Evolutionary conservation across 2,113 vertebrate species (phyloP), one percentile per base, ranked within the genome.

Genomic region (Piprites chloris): DNA sequence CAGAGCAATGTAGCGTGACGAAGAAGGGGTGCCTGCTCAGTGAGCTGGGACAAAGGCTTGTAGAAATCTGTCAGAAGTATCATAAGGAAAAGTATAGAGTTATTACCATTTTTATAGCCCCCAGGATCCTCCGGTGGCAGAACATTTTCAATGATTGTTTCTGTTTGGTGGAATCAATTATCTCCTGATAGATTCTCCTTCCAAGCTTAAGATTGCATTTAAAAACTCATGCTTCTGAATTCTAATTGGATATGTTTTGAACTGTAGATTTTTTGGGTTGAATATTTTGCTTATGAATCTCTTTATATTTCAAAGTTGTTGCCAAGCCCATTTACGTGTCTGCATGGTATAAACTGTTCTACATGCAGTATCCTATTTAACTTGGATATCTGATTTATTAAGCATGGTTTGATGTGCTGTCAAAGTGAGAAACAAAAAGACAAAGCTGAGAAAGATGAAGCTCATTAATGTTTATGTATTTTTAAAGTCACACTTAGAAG

Each of bases 111-210:
- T 97, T 96, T 93, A 97, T 90, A 96, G 93, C 87, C 81, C 66
- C 44, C 68, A 93, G 91, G 90, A 96, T 96, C 78, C 95, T 97
- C 93, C 2, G 8, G 91, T 94, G 76, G 94, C 95, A 97, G 95
- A 97, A 94, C 73, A 86, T 95, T 97, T 97, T 97, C 95, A 96
- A 89, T 96, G 87, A 97, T 97, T 97, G 94, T 92, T 97, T 97
- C 96, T 97, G 79, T 97, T 97, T 96, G 92, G 87, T 96, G 71
- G 89, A 98, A 97, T 98, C 97, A 98, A 96, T 98, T 98, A 97
- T 96, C 91, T 97, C 87, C 84, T 97, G 95, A 98, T 97, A 96
- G 95, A 97, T 97, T 98, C 96, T 93, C 93, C 95, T 96, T 98
- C 93, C 95, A 97, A 97, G 94, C 96, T 97, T 96, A 97, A 97